Percentiles rank a stretch among this genome's conserved stretches.
Conservation (phyloP, 2,113 vertebrate genomes). For the Coracopsis vasa region DNA sequence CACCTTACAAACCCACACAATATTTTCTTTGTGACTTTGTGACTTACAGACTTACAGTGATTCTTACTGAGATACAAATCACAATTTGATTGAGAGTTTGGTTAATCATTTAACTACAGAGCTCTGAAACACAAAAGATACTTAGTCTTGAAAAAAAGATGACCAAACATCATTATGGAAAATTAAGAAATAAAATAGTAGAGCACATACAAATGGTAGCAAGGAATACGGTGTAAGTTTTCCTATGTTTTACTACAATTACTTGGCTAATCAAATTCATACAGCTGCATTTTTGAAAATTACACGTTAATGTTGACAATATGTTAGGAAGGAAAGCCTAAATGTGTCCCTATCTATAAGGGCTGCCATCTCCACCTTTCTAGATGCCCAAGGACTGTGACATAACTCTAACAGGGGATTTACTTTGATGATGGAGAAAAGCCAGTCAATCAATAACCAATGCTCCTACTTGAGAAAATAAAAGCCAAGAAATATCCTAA, state of each 20-base stretch:
- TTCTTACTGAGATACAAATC: background rate
- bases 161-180: background rate
- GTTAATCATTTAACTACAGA: background rate
- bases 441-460: background rate
- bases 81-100: background rate
- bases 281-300: background rate
- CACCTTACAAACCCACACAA: background rate
- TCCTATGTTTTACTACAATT: background rate
- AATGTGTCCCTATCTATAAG: fast-evolving
- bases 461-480: background rate
- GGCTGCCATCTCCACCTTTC: background rate
- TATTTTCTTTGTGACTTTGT: background rate
- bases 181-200: background rate
- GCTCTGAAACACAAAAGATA: background rate
- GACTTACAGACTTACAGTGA: background rate
- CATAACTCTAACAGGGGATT: background rate
- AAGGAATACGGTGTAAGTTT: background rate
- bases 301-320: background rate
- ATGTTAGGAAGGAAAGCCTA: background rate
- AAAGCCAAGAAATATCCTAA: background rate
- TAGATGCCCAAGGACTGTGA: background rate
- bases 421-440: background rate
- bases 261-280: background rate
- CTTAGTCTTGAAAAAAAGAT: background rate
- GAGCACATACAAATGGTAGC: background rate